Evolutionary conservation across 2,888 invertebrate species (phyloP).

Genomic region (Leistus spinibarbis): DNA sequence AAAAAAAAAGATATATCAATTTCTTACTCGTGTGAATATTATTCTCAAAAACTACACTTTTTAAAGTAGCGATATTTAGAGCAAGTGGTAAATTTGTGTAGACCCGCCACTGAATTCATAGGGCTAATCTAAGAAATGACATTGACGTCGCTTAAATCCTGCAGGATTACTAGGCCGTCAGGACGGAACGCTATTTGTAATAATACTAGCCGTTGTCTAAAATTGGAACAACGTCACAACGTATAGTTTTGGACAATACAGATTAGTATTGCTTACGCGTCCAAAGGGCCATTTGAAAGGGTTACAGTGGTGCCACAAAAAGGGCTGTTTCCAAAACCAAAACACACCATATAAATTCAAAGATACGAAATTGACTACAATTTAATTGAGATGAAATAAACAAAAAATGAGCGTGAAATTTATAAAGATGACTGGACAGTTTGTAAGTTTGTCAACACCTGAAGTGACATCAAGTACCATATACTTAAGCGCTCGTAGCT

Average conservation of each 20-base stretch:
- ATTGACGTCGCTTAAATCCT: constrained; percentile 35
- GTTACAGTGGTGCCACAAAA: not conserved
- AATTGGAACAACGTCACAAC: constrained; percentile 23
- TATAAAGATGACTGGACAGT: not conserved
- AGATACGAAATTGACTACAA: not conserved
- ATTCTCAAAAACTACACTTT: not conserved
- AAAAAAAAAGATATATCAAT: not conserved
- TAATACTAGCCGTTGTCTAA: constrained; percentile 31
- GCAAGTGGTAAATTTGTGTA: not conserved
- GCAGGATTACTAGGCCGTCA: constrained; percentile 23
- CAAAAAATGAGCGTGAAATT: not conserved
- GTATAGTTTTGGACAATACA: constrained; percentile 20
- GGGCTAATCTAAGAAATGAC: constrained; percentile 37
- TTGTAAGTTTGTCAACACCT: not conserved
- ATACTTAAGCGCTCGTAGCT: not conserved
- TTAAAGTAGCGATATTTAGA: not conserved
- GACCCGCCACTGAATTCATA: constrained; percentile 11
- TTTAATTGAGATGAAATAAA: not conserved
- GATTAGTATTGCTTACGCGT: constrained; percentile 20
- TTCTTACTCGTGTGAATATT: not conserved
- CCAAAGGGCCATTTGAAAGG: too few relatives aligned
- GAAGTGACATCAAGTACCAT: not conserved
- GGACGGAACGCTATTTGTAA: constrained; percentile 28
- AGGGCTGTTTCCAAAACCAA: too few relatives aligned
- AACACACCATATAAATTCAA: not conserved